Base-by-base conservation (phyloP, 2,888 invertebrate genomes). In the Chaitophorus viminalis region DNA sequence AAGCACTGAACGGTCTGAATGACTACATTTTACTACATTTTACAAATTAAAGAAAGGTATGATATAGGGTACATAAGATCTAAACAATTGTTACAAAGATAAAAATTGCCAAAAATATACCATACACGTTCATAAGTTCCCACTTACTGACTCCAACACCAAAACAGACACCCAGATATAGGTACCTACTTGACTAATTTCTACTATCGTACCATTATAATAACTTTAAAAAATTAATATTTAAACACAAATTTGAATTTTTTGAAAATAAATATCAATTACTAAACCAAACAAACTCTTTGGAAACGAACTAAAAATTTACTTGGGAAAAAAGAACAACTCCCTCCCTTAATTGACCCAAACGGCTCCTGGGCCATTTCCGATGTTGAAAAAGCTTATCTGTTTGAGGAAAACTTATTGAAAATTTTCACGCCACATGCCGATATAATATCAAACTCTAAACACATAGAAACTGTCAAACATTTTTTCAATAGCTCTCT, bases 111-210 rank as follows among this genome's bases (percentile, higher is more conserved):
- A 29, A n/a, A 75, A 74, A 76, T 75, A 60, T 11, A 52, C 36
- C 74, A 6, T 39, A 76, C 31, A 31, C 25, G 9, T 65, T 76
- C 39, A 84, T 84, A 74, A 52, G 25, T 54, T 76, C 77, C 85
- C 25, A 74, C 85, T 65, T 77, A 65, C 77, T 85, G 60, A 46
- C 85, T 77, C 60, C 52, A 76, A 39, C 65, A 85, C 46, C 33
- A 65, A 3, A 85, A 85, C 39, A 85, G 65, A 52, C 29, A 76
- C 60, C 77, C 77, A 14, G 85, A 85, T 68, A 60, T 77, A 60
- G n/a, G 77, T n/a, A n/a, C n/a, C n/a, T n/a, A n/a, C n/a, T n/a
- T 21, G 68, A 85, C 39, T 85, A 77, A 31, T 85, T 76, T 77
- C 2, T 85, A 54, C 11, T 18, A 11, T 54, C 54, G 39, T 39